phyloP scores from a whole-genome alignment of 1,140 invertebrate species.

The Drosophila rufa region DNA sequence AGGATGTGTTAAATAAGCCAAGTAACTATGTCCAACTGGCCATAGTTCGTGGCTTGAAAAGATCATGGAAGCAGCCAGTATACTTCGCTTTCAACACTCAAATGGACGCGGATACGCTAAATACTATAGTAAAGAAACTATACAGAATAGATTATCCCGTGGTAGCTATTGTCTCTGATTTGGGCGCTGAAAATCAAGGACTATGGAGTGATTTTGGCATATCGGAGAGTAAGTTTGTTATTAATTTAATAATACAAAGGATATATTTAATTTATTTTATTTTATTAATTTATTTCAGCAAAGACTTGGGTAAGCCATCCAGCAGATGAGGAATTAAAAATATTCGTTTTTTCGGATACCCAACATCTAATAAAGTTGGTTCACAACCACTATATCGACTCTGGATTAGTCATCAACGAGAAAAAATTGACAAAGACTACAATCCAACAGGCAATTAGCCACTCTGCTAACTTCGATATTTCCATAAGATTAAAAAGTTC shows the following conservation, averaged over 20 bases:
- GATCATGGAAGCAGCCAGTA: slow-evolving; percentile 43
- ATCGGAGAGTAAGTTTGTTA: slow-evolving; percentile 11
- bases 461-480: neutral
- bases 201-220: slow-evolving; percentile 30
- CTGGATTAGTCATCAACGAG: neutral
- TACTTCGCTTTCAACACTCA: slow-evolving; percentile 19
- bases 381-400: neutral
- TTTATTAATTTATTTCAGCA: neutral
- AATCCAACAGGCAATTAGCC: neutral
- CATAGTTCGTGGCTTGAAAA: slow-evolving; percentile 36
- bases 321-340: neutral
- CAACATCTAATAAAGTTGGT: neutral
- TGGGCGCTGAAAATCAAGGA: slow-evolving; percentile 15
- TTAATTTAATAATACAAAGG: neutral
- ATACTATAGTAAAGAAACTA: slow-evolving; percentile 20
- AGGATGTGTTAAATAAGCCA: slow-evolving; percentile 11
- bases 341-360: slow-evolving; percentile 9
- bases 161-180: slow-evolving; percentile 9
- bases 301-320: slow-evolving; percentile 1
- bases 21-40: slow-evolving; percentile 30
- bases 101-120: slow-evolving; percentile 18
- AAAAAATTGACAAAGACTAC: neutral
- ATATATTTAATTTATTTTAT: neutral
- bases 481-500: neutral
- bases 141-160: slow-evolving; percentile 12